phyloP scores from a whole-genome alignment of 2,797 vertebrate species.

The Urophycis tenuis region DNA sequence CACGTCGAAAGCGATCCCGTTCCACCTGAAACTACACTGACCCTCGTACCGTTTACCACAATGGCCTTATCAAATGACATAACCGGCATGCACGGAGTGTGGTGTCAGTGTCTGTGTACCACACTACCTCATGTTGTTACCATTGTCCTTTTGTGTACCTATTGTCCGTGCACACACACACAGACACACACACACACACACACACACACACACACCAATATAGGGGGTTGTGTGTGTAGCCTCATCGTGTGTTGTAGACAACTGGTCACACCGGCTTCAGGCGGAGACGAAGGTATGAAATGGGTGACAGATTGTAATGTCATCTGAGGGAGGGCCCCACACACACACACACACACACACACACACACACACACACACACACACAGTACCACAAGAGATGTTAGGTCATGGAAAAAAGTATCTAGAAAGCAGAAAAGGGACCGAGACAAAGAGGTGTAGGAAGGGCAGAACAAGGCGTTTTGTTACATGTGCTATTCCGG shows the following conservation, averaged over 20 bases:
- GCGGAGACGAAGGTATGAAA: not conserved
- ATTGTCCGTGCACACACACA: not conserved
- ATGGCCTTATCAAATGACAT: not conserved
- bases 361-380: slow-evolving; percentile 6
- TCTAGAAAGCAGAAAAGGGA: not conserved
- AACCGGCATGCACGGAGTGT: not conserved
- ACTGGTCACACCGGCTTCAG: not conserved
- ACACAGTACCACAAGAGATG: slow-evolving; percentile 1
- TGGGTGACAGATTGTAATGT: not conserved
- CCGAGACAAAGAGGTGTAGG: not conserved
- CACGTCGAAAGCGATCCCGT: not conserved
- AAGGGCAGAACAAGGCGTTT: not conserved
- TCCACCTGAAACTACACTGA: not conserved
- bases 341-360: not conserved
- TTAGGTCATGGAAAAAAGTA: not conserved
- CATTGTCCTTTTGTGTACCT: not conserved
- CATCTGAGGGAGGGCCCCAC: not conserved
- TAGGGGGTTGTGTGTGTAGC: not conserved
- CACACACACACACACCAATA: not conserved
- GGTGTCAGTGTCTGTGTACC: not conserved
- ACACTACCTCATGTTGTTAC: not conserved
- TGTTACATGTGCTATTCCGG: not conserved
- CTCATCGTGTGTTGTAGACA: not conserved
- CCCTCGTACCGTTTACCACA: not conserved
- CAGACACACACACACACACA: not conserved